Evolutionary conservation across 1,140 invertebrate genomes (phyloP), one percentile per base, ranked within the genome.

Genomic region (Sitophilus oryzae): DNA sequence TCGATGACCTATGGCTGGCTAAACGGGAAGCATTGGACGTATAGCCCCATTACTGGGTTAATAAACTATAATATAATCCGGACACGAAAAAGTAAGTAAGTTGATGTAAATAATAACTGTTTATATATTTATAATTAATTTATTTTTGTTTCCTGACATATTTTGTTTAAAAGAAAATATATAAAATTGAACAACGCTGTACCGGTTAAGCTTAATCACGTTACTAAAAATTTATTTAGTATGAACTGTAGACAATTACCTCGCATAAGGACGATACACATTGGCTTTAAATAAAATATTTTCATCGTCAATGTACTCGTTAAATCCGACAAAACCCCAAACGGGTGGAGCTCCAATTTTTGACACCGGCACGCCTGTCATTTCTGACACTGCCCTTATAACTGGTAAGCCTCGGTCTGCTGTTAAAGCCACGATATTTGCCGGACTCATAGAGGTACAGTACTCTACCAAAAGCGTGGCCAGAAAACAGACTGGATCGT

Each of bases 251-350:
- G n/a, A 46, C n/a, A 19, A 15, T 43, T 35, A 59, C 49, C 65
- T 64, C 50, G 44, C 40, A 56, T 72, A 74, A 1, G 76, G 75
- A 42, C 68, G 58, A 59, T 73, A 71, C 18, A 63, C 57, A 54
- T 76, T 66, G 23, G 73, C 73, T 58, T 69, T 73, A 59, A 76
- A 71, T 52, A 75, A 61, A 36, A 73, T 74, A 42, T 69, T 73
- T 37, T 62, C 66, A 22, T 74, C 63, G 63, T 77, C 76, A 10
- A 76, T 67, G 37, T 75, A 71, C 43, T 74, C 69, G 60, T 77
- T 75, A n/a, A 74, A 63, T 19, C 75, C 76, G 0, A 75, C 67
- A 61, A 76, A 77, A 9, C 77, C 77, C 76, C 76, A 79, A 6
- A 79, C 76, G 25, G 77, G 76, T 4, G 77, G 75, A 45, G 73